Percentiles rank a stretch among this genome's conserved stretches.
These are phyloP conservation scores for Willowsia nigromaculata DNA, from an alignment of 2,888 invertebrate genomes.

Conservation along the genomic window DNA sequence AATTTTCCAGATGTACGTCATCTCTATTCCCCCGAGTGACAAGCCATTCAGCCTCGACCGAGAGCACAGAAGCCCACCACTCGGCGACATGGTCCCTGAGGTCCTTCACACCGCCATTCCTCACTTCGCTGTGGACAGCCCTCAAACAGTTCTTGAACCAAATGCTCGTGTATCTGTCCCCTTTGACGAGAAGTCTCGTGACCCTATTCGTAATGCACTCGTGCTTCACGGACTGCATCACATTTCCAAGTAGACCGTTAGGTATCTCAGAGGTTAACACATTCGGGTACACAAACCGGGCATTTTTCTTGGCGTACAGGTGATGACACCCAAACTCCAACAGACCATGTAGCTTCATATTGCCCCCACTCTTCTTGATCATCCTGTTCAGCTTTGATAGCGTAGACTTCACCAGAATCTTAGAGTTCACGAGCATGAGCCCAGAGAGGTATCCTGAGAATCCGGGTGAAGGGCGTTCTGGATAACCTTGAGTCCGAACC, in stretches of 20 bases:
- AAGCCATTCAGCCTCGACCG: conserved; percentile 78
- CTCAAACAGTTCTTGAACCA: conserved; percentile 60
- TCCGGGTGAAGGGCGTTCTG: conserved; percentile 54
- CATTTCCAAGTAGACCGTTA: conserved; percentile 46
- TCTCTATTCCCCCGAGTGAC: conserved; percentile 62
- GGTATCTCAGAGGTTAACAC: conserved; percentile 50
- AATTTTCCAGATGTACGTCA: conserved; percentile 65
- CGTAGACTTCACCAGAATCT: conserved; percentile 47
- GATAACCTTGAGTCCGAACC: conserved; percentile 59
- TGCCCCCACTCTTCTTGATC: too few species aligned
- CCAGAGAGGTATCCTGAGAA: conserved; percentile 49
- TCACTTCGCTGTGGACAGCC: conserved; percentile 33
- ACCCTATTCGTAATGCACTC: conserved; percentile 53
- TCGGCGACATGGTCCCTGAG: conserved; percentile 67
- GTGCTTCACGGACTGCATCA: conserved; percentile 46
- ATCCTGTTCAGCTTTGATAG: conserved; percentile 16
- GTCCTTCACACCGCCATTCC: background rate
- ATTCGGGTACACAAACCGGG: conserved; percentile 15
- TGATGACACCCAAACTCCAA: conserved; percentile 54
- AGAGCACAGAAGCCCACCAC: conserved; percentile 77
- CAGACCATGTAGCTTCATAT: conserved; percentile 46
- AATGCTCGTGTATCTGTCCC: conserved; percentile 38
- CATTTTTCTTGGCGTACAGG: background rate
- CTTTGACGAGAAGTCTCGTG: conserved; percentile 49
- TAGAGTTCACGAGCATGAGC: conserved; percentile 56